These are phyloP conservation scores for Riptortus pedestris DNA, from an alignment of 1,140 invertebrate genomes.

Conservation along the genomic window DNA sequence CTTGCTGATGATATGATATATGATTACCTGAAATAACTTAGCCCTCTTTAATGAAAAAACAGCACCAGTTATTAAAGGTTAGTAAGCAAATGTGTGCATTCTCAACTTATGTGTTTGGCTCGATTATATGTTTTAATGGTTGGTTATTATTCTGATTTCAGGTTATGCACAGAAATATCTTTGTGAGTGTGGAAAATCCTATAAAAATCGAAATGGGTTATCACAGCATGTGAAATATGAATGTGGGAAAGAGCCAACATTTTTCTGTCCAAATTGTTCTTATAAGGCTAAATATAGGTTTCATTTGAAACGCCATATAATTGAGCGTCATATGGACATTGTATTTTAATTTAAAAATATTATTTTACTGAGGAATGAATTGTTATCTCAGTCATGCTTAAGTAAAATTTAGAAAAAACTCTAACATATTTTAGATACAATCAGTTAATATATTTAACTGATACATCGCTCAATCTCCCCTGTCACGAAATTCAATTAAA, in stretches of 20 bases:
- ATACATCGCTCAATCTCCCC: no score
- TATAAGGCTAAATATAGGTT: conserved; percentile 39
- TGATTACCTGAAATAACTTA: not conserved
- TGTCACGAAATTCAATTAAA: no score
- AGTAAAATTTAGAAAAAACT: no score
- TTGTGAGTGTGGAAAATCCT: conserved; percentile 31
- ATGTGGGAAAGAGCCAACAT: conserved; percentile 53
- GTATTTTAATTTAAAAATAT: conserved; percentile 10
- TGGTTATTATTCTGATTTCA: not conserved
- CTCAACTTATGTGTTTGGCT: not conserved
- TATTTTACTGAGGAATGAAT: no score
- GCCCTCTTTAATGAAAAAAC: not conserved
- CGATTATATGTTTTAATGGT: not conserved
- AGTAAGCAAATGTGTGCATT: not conserved
- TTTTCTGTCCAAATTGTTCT: conserved; percentile 47
- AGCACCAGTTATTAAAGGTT: no score
- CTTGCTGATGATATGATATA: not conserved
- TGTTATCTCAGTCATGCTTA: no score
- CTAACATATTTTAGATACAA: no score
- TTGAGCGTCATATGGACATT: not conserved
- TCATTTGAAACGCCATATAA: not conserved
- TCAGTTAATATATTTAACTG: no score
- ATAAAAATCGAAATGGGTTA: conserved; percentile 47
- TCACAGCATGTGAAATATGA: conserved; percentile 52
- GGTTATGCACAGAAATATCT: conserved; percentile 10